Evolutionary conservation across 1,140 invertebrate species (phyloP), one percentile per base, ranked within the genome.

Genomic region (Procambarus virginalis): DNA sequence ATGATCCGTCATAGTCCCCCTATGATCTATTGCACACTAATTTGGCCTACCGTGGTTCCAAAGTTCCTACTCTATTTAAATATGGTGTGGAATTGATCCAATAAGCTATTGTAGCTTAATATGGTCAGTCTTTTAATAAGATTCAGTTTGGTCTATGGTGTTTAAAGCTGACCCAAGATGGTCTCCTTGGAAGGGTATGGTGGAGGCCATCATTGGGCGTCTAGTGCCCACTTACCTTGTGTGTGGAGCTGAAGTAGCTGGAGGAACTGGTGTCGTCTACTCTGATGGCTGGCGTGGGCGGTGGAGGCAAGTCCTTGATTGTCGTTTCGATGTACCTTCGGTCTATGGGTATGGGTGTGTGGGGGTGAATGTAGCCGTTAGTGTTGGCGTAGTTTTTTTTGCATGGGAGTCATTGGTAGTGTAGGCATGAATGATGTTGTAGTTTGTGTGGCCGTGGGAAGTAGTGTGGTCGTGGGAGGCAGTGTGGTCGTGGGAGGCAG

Each of bases 251-350:
- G 89, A 85, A 84, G 86, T 81, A 88, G 34, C 86, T 82, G 45
- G 58, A 88, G 20, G 68, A 78, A 4, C 70, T 83, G 2, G 84
- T 51, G 55, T 91, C 86, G 10, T 86, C 84, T 22, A 84, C 60
- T 75, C 81, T 91, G 17, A 84, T 73, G 60, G 81, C 90, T 5
- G 90, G 90, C 46, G 85, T 91, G 6, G 90, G 90, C 9, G 90
- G 90, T 12, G 90, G 77, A 2, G 91, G 91, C 80, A 92, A 77
- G 75, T 92, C 91, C 87, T 92, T 92, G 86, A 92, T 92, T 22
- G 91, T 92, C 9, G 91, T 92, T 48, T 92, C 91, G 20, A 92
- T 88, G 75, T 92, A 92, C 49, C 91, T 88, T 83, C 91, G 91
- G 78, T 92, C 91, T 92, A 86, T 48, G 14, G 75, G 17, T 58